Percentiles rank a stretch among this genome's conserved stretches.
Conservation (phyloP, 2,797 vertebrate genomes). For the Crenuchus spilurus region DNA sequence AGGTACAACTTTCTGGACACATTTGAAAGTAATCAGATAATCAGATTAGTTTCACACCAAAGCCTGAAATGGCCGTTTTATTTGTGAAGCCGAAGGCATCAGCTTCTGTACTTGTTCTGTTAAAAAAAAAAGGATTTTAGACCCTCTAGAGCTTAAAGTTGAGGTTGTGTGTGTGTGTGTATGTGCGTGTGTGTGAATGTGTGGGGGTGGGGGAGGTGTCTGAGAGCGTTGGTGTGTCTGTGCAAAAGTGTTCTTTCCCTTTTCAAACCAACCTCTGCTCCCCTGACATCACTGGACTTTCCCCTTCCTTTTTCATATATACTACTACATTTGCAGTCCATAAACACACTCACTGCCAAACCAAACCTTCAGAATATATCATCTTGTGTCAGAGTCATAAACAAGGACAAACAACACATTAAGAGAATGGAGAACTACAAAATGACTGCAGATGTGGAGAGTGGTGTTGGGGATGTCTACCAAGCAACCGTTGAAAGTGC, state of each 20-base stretch:
- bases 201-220: slow-evolving; percentile 36
- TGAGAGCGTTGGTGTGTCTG: slow-evolving; percentile 30
- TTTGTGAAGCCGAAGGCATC: neutral
- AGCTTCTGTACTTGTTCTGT: neutral
- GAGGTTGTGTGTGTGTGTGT: slow-evolving; percentile 24
- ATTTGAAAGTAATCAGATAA: neutral
- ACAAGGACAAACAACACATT: neutral
- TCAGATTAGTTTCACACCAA: neutral
- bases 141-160: neutral
- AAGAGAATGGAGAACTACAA: slow-evolving; percentile 35
- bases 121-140: neutral
- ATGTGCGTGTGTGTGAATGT: slow-evolving; percentile 12
- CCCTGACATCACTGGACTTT: slow-evolving; percentile 82
- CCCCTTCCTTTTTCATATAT: slow-evolving; percentile 70
- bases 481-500: slow-evolving; percentile 60
- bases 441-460: slow-evolving; percentile 63
- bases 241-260: slow-evolving; percentile 60
- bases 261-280: slow-evolving; percentile 52
- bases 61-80: neutral
- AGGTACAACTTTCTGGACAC: neutral
- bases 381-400: neutral
- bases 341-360: slow-evolving; percentile 8
- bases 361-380: too few relatives aligned
- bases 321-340: slow-evolving; percentile 50
- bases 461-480: slow-evolving; percentile 51